Conservation (phyloP, 2,113 vertebrate species). For the Stictonetta naevosa region DNA sequence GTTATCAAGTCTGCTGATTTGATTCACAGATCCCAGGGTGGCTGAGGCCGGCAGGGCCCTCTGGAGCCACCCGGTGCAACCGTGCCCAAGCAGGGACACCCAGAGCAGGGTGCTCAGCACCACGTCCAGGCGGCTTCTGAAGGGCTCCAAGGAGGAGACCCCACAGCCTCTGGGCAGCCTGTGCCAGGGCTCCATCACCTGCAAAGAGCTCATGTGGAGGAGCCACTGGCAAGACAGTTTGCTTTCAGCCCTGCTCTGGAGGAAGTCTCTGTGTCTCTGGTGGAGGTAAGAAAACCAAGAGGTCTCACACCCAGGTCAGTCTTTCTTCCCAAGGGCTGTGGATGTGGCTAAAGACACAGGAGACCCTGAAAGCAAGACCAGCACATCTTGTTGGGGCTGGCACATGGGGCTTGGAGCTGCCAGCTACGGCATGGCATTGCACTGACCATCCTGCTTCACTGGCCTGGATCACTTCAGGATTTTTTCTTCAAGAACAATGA, state of each 20-base stretch:
- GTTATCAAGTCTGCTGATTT: background rate
- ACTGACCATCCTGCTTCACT: background rate
- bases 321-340: background rate
- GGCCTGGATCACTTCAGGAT: background rate
- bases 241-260: background rate
- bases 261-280: background rate
- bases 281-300: background rate
- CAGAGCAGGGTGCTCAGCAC: background rate
- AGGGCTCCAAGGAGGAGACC: background rate
- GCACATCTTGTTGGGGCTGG: fast-evolving
- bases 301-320: background rate
- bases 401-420: fast-evolving
- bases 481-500: background rate
- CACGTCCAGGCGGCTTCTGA: background rate
- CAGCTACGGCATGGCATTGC: background rate
- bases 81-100: background rate
- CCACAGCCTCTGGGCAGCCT: background rate
- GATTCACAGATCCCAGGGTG: background rate
- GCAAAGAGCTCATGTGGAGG: background rate
- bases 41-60: background rate
- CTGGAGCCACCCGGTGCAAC: background rate
- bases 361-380: fast-evolving
- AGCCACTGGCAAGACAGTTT: background rate
- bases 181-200: background rate
- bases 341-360: fast-evolving